These are phyloP conservation scores for Epistrophe eligans DNA, from an alignment of 2,888 invertebrate genomes.

Conservation along the genomic window DNA sequence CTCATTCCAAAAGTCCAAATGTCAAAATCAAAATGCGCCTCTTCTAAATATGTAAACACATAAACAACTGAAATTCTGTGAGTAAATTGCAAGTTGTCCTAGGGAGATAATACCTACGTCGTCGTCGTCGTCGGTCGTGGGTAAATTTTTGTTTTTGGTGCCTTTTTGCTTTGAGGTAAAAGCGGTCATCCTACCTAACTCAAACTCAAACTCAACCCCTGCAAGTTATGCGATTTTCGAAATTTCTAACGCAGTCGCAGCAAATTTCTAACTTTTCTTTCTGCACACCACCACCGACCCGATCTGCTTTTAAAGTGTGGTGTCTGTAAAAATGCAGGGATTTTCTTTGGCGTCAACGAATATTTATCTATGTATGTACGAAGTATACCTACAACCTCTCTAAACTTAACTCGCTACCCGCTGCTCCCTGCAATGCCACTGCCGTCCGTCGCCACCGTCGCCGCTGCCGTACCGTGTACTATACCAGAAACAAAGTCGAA, in stretches of 20 bases:
- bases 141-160: not conserved
- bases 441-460: too few species aligned
- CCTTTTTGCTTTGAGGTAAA: slow-evolving; percentile 5
- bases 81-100: slow-evolving; percentile 18
- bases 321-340: slow-evolving; percentile 58
- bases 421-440: not conserved
- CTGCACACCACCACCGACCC: too few species aligned
- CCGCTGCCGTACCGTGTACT: not conserved
- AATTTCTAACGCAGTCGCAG: slow-evolving; percentile 72
- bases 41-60: slow-evolving; percentile 51
- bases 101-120: not conserved
- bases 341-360: slow-evolving; percentile 30
- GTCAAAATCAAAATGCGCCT: slow-evolving; percentile 21
- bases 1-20: slow-evolving; percentile 31
- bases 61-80: not conserved
- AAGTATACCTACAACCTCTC: not conserved
- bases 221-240: slow-evolving; percentile 49
- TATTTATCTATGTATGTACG: not conserved
- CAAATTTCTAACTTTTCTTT: slow-evolving; percentile 19
- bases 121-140: not conserved
- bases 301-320: not conserved
- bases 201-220: not conserved
- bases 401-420: not conserved
- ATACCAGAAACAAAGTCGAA: not conserved
- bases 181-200: not conserved